phyloP scores from a whole-genome alignment of 2,113 vertebrate genomes.

The Sapajus apella region DNA sequence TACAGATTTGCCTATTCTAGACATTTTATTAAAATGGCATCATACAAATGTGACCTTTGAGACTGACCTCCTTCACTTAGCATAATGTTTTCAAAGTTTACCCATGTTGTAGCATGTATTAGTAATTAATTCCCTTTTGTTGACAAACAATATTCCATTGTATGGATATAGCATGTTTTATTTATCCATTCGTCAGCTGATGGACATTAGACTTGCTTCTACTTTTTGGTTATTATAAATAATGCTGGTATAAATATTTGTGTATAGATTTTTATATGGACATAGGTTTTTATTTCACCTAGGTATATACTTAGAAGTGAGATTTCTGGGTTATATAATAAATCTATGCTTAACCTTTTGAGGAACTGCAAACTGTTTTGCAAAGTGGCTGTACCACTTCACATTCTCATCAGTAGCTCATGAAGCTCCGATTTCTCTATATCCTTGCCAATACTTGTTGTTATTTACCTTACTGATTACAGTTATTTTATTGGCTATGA shows the following conservation, averaged over 20 bases:
- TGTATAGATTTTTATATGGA: neutral
- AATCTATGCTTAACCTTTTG: neutral
- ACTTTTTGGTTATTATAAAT: neutral
- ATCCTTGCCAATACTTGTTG: neutral
- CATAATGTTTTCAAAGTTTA: neutral
- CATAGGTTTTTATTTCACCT: neutral
- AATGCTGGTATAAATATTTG: neutral
- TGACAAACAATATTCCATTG: neutral
- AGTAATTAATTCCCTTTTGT: neutral
- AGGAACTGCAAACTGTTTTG: neutral
- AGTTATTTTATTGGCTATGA: neutral
- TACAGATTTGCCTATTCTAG: neutral
- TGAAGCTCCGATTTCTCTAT: neutral
- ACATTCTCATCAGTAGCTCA: neutral
- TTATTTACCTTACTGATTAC: neutral
- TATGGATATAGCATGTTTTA: neutral
- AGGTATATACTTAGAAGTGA: neutral
- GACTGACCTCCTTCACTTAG: neutral
- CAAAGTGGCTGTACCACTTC: neutral
- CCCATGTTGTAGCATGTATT: neutral
- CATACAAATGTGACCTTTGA: neutral
- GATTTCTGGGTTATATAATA: neutral
- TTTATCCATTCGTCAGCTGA: neutral
- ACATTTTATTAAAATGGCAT: constrained; percentile 5
- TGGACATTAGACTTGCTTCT: neutral